Evolutionary conservation across 1,140 invertebrate species (phyloP).

Genomic region (Eupeodes corollae): DNA sequence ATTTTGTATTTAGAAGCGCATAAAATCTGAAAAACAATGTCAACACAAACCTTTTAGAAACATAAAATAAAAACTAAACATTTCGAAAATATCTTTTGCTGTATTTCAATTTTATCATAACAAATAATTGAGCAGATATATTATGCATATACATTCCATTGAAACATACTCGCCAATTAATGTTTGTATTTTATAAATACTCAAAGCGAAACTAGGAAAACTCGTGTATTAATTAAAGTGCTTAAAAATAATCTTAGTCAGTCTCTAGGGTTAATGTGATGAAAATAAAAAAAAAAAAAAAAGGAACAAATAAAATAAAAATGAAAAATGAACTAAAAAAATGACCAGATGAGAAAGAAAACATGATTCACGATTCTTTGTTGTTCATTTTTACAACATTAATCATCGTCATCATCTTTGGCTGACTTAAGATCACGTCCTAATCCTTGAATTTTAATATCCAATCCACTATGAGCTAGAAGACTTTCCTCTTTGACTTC

Average conservation of each 20-base stretch:
- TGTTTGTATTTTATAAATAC: not conserved
- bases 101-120: not conserved
- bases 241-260: not conserved
- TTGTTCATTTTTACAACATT: too few relatives aligned
- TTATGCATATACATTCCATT: too few relatives aligned
- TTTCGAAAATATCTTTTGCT: too few relatives aligned
- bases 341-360: too few relatives aligned
- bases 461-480: slow-evolving; percentile 3
- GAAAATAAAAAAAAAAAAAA: not conserved
- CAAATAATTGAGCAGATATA: not conserved
- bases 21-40: too few relatives aligned
- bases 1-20: too few relatives aligned
- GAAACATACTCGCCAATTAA: not conserved
- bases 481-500: slow-evolving; percentile 14
- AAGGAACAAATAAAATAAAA: not conserved
- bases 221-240: not conserved
- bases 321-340: not conserved
- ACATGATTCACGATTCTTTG: too few relatives aligned
- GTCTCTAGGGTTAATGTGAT: not conserved
- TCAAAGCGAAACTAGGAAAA: not conserved
- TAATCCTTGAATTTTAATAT: slow-evolving; percentile 20
- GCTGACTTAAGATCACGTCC: slow-evolving; percentile 31
- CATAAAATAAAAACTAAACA: too few relatives aligned
- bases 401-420: slow-evolving; percentile 12
- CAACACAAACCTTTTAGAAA: too few relatives aligned